Percentiles rank a stretch among this genome's conserved stretches.
Evolutionary conservation across 2,797 vertebrate species (phyloP).

Genomic region (Zenarchopterus dispar): DNA sequence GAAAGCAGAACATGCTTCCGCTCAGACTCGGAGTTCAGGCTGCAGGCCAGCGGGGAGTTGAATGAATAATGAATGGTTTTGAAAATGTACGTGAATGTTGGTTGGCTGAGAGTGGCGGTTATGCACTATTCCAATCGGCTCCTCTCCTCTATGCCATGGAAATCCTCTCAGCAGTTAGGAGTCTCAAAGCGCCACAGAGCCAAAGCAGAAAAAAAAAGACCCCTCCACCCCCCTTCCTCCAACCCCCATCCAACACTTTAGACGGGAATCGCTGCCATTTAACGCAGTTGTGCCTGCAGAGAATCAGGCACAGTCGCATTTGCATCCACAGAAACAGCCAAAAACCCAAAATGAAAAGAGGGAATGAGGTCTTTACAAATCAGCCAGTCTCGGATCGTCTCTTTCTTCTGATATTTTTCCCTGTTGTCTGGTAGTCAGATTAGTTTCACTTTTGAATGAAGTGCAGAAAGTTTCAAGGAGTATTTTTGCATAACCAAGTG

Average conservation of each 20-base stretch:
- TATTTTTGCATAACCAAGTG: slow-evolving; percentile 11
- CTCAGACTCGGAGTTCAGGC: slow-evolving; percentile 46
- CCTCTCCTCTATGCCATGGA: slow-evolving; percentile 37
- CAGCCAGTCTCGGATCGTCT: slow-evolving; percentile 5
- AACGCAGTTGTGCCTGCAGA: slow-evolving; percentile 42
- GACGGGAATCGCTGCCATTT: slow-evolving; percentile 41
- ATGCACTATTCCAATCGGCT: slow-evolving; percentile 35
- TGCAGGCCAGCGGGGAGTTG: slow-evolving; percentile 38
- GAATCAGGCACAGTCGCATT: slow-evolving; percentile 2
- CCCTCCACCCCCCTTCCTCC: background rate
- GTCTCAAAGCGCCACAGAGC: slow-evolving; percentile 28
- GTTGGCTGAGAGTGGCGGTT: slow-evolving; percentile 46
- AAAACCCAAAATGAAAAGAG: slow-evolving; percentile 16
- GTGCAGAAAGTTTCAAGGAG: slow-evolving; percentile 11
- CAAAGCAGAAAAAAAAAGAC: slow-evolving; percentile 1
- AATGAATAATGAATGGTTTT: slow-evolving; percentile 70
- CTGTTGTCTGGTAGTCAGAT: slow-evolving; percentile 1
- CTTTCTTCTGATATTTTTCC: slow-evolving; percentile 9
- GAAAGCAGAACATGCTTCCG: slow-evolving; percentile 43
- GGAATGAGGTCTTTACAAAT: slow-evolving; percentile 6
- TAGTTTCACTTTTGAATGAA: slow-evolving; percentile 22
- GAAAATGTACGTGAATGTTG: slow-evolving; percentile 52
- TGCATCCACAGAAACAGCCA: background rate
- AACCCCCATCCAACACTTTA: slow-evolving; percentile 1
- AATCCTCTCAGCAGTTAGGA: slow-evolving; percentile 45